Evolutionary conservation across 2,113 vertebrate genomes (phyloP).

Genomic region (Pelecanoides urinatrix): DNA sequence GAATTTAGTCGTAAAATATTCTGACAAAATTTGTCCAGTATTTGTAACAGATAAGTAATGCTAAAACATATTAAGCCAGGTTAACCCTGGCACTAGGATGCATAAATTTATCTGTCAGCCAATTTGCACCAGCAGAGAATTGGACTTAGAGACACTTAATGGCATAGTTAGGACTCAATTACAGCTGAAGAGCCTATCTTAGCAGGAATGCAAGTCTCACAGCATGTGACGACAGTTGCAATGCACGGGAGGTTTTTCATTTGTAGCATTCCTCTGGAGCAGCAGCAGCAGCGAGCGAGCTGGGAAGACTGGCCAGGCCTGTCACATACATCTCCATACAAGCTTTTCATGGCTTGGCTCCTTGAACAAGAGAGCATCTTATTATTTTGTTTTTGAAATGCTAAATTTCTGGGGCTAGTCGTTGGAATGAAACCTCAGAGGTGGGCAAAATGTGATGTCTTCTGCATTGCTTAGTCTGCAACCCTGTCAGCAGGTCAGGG

Average conservation of each 20-base stretch:
- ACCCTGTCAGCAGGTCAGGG: neutral
- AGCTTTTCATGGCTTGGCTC: neutral
- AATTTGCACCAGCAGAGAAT: neutral
- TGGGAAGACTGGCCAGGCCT: neutral
- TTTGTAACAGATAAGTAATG: neutral
- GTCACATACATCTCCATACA: neutral
- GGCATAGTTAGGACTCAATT: neutral
- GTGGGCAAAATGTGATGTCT: neutral
- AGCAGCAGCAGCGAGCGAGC: accelerated
- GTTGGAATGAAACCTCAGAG: neutral
- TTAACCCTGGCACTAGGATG: neutral
- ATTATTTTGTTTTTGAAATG: neutral
- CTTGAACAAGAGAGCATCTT: neutral
- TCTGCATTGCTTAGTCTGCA: neutral
- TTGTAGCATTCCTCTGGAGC: neutral
- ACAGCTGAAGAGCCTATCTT: neutral
- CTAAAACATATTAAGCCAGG: neutral
- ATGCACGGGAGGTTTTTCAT: neutral
- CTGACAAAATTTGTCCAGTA: neutral
- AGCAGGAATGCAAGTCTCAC: neutral
- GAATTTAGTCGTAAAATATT: neutral
- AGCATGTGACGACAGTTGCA: neutral
- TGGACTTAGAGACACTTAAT: neutral
- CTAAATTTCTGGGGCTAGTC: neutral
- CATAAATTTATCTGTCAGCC: neutral